Evolutionary conservation across 2,797 vertebrate genomes (phyloP).

Genomic region (Sternotherus odoratus): DNA sequence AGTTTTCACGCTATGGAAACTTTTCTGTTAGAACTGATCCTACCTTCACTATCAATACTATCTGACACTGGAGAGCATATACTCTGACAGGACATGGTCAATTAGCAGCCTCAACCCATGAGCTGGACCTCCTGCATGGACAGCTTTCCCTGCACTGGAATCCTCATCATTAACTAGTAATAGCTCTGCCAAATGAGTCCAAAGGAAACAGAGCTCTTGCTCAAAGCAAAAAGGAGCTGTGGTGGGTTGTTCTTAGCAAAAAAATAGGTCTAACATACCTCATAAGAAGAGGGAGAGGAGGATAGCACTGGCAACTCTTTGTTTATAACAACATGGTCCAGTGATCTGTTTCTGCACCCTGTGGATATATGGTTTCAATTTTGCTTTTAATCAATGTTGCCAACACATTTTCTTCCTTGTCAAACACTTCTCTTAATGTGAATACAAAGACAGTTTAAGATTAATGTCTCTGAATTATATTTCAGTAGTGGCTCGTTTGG

Average conservation of each 20-base stretch:
- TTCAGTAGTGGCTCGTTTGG: background rate
- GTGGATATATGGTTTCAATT: constrained; percentile 30
- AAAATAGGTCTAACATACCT: background rate
- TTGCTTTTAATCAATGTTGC: background rate
- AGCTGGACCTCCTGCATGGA: background rate
- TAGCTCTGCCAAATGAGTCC: background rate
- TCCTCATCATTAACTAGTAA: background rate
- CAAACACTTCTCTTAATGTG: constrained; percentile 12
- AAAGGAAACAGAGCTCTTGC: background rate
- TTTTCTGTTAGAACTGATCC: background rate
- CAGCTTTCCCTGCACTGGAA: background rate
- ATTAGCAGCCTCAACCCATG: background rate
- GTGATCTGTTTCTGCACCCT: background rate
- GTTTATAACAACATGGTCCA: background rate
- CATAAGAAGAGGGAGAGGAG: background rate
- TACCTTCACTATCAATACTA: background rate
- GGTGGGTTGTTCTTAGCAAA: background rate
- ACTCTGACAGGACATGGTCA: background rate
- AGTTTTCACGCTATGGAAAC: background rate
- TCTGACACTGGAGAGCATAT: background rate
- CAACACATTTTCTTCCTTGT: constrained; percentile 18
- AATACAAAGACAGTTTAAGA: constrained; percentile 32
- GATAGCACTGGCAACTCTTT: background rate
- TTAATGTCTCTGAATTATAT: background rate
- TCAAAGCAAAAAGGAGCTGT: background rate